Evolutionary conservation across 2,113 vertebrate species (phyloP), one percentile per base, ranked within the genome.

Genomic region (Paradisaea rubra): DNA sequence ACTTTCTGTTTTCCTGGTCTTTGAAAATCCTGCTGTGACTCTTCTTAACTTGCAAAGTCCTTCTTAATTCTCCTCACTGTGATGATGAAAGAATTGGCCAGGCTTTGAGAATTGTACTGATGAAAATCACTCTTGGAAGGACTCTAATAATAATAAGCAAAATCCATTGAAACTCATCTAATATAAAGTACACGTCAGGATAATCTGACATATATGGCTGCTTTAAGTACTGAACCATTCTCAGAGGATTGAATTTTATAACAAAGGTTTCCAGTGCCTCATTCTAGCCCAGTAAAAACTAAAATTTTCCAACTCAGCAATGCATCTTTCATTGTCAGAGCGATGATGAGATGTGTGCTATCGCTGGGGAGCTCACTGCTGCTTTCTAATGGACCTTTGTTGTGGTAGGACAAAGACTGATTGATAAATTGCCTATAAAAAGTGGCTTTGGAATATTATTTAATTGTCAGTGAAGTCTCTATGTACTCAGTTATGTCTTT

Each of bases 361-460:
- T 95, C 89, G 20, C 91, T 83, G 81, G 78, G 30, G 71, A 88
- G 71, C 88, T 89, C 50, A 2, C 85, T 89, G 87, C 81, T 77
- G 76, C 88, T 83, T 4, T 70, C 68, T 21, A 33, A 83, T 61
- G 42, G 86, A 52, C 44, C 72, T 95, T 95, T 97, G 94, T 95
- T 94, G 54, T 70, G 79, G 33, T 9, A 28, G 89, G 30, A 94
- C 95, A 97, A 95, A 88, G 95, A 4, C 41, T 95, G 65, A 41
- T 28, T 95, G 94, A 96, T 39, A n/a, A 89, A 91, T 93, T 93
- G 89, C 85, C 87, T 83, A 64, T 94, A 73, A 88, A 92, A 95
- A 60, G n/a, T 81, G 71, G 7, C 81, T 82, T 31, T 88, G 94
- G 93, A 70, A 89, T 96, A 84, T 92, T 56, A 69, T 49, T 89